Base-by-base conservation (phyloP, 2,888 invertebrate species). In the Willowsia nigromaculata region DNA sequence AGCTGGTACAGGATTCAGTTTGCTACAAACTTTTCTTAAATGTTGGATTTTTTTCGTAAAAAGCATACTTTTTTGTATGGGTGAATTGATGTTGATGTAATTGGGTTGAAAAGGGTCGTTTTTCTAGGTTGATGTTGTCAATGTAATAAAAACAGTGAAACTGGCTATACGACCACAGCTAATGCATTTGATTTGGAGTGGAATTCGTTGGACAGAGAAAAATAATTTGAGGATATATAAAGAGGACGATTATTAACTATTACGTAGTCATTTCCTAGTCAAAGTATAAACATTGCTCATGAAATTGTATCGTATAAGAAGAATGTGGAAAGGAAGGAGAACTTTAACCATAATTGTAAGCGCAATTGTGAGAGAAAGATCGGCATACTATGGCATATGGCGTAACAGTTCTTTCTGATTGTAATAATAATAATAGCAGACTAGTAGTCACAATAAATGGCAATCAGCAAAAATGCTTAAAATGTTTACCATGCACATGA, bases 101-200 rank as follows among this genome's bases (percentile, higher is more conserved):
- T 78, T 78, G 78, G 78, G 78, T 78, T 78, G 78, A 78, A 78
- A 78, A 78, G 18, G 53, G 78, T 25, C 78, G 9, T 78, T 78
- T 78, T 78, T 30, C 68, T 65, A 33, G 65, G 65, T 33, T 30
- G 50, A n/a, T 50, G 50, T 18, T 50, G 13, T 56, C 33, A 33
- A 78, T 78, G 78, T 33, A 78, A 78, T 78, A 78, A 78, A 78
- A 78, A 47, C 43, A 27, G 43, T 43, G 11, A 25, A 43, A 62
- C 62, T 30, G 15, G 62, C 30, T 43, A 5, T 18, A 50, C 18
- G 18, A 50, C 50, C n/a, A 50, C 15, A 50, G 50, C 18, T 7
- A 50, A 50, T 50, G 50, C 50, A 50, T 50, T 50, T 50, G 50
- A 50, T n/a, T 7, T 50, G 50, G 50, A n/a, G 18, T 50, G 43